Evolutionary conservation across 2,113 vertebrate genomes (phyloP), one percentile per base, ranked within the genome.

Genomic region (Trochalopteron elliotii): DNA sequence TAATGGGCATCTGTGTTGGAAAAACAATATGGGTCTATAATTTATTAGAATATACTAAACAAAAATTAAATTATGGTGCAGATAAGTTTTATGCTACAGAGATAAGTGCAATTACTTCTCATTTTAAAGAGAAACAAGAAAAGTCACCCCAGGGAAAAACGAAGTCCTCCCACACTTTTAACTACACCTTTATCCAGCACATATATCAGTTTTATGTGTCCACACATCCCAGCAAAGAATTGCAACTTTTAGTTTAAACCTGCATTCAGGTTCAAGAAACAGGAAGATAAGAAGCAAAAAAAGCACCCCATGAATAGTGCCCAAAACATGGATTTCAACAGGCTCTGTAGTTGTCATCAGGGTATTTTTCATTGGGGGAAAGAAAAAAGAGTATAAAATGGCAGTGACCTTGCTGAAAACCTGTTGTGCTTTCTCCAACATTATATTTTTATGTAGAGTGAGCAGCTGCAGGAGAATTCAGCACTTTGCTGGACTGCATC

Each of bases 101-200:
- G 97, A 98, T 97, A 98, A 98, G 81, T 91, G 89, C 82, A 97
- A 98, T 98, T 97, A 97, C 96, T 97, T 97, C 89, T 97, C 75
- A 96, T 97, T 97, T 97, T 89, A 94, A 96, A 96, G 94, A 69
- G 93, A 95, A 97, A 96, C 86, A 96, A 95, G 92, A 82, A 96
- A 97, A 97, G 83, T 95, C 96, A 95, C 94, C 79, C 94, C 77
- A 28, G 90, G 55, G 96, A 94, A 96, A 97, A 96, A 94, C 85
- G 76, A 94, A 89, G 82, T 91, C 94, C 97, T 97, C 96, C 97
- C 91, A 95, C 95, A 84, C 65, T 93, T 97, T 95, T 96, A 94
- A 96, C 83, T 96, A 89, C 77, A 80, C 93, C 70, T 97, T 97
- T 98, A 97, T 97, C 96, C 96, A 87, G 18, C 12, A 84, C 93